Base-by-base conservation (phyloP, 2,797 vertebrate genomes). In the Phataginus tricuspis region DNA sequence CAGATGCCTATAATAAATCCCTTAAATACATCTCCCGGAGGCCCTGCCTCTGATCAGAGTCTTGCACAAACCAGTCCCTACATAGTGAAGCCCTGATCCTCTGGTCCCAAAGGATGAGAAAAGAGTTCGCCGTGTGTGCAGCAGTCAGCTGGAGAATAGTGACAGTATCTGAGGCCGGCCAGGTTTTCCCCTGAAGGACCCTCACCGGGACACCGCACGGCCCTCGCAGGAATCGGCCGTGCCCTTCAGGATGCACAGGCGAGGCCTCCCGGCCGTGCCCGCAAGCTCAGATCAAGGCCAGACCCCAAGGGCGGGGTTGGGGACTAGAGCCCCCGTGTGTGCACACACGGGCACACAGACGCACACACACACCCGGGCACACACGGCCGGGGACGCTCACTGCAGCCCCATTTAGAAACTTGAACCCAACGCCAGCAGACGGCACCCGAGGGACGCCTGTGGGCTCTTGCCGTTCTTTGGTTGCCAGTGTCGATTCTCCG, bases 381-480 rank as follows among this genome's bases (percentile, higher is more conserved):
- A 3, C 72, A 34, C 14, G 0, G 1, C n/a, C n/a, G 59, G 49
- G 89, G 51, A 87, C 86, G 78, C 78, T 95, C 78, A 78, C 6
- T 87, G 0, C 0, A 84, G 49, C 15, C 72, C 29, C 9, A 0
- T 9, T 64, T 31, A 7, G 49, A 53, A 21, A 4, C 25, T 66
- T 27, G 10, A 49, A 71, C 12, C 39, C 16, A 34, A 19, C 4
- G 7, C 69, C 21, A n/a, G 25, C 16, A 72, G 64, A 29, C 4
- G 2, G n/a, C 29, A 10, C 31, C 34, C 0, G 0, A 16, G 34
- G 29, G 34, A 23, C 9, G 3, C 37, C 18, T 12, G 0, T 1
- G 23, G 45, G 4, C 5, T 9, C 34, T n/a, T 3, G 4, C 10
- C 63, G 37, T 53, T 68, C 6, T 18, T 39, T 39, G 39, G 7